Percentiles rank a stretch among this genome's conserved stretches.
Conservation (phyloP, 2,888 invertebrate species). For the Diaprepes abbreviatus region DNA sequence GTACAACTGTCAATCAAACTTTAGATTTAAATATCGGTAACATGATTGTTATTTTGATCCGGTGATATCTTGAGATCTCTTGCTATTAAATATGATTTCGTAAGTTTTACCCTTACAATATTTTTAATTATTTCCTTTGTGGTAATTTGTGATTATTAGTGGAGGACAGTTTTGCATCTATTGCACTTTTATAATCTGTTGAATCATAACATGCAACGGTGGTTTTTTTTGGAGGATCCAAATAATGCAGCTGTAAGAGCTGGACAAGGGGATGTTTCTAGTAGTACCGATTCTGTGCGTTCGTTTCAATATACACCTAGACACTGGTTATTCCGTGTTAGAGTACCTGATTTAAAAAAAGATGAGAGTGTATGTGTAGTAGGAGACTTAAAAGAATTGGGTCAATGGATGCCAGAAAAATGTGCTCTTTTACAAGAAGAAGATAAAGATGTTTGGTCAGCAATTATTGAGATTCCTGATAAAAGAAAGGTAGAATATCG, state of each 20-base stretch:
- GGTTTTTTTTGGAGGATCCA: slow-evolving; percentile 75
- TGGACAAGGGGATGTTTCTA: slow-evolving; percentile 52
- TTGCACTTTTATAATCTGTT: not conserved
- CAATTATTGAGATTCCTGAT: slow-evolving; percentile 75
- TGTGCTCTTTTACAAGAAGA: slow-evolving; percentile 72
- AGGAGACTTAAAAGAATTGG: slow-evolving; percentile 78
- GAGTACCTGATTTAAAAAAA: slow-evolving; percentile 69
- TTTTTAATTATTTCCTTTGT: not conserved
- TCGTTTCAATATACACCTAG: slow-evolving; percentile 55
- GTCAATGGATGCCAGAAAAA: slow-evolving; percentile 78
- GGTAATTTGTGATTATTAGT: too few species aligned
- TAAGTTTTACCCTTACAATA: not conserved
- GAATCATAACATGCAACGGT: slow-evolving; percentile 72
- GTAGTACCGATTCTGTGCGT: slow-evolving; percentile 44
- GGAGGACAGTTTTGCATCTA: not conserved
- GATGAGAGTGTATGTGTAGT: slow-evolving; percentile 80
- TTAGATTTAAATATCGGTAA: not conserved
- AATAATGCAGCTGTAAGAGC: slow-evolving; percentile 67
- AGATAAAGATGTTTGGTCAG: slow-evolving; percentile 74
- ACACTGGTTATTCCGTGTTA: slow-evolving; percentile 71
- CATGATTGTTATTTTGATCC: slow-evolving; percentile 18
- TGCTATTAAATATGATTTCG: slow-evolving; percentile 2
- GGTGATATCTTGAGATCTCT: slow-evolving; percentile 1
- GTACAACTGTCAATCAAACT: not conserved
- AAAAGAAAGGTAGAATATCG: slow-evolving; percentile 79